Conservation (phyloP, 2,888 invertebrate species). For the Morpho achilles region DNA sequence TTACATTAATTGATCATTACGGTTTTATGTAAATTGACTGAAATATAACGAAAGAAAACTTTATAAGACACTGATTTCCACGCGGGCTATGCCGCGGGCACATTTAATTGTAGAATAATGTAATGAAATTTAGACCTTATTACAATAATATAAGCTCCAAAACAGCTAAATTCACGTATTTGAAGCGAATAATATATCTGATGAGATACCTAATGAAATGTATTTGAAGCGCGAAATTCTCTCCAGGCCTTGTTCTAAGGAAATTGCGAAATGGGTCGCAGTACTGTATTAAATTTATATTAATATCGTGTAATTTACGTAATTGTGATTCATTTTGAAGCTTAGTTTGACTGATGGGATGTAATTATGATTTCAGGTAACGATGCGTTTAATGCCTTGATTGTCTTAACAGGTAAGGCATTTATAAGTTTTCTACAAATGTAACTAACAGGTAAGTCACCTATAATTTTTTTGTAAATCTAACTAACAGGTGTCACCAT, state of each 20-base stretch:
- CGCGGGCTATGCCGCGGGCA: too few relatives aligned
- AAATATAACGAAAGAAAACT: too few relatives aligned
- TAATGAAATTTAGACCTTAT: too few relatives aligned
- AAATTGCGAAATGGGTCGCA: constrained; percentile 35
- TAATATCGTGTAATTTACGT: constrained; percentile 30
- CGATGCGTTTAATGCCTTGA: not conserved
- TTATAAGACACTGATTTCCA: too few relatives aligned
- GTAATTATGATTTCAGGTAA: not conserved
- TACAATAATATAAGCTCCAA: too few relatives aligned
- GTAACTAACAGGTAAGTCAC: not conserved
- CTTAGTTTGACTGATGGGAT: constrained; percentile 15
- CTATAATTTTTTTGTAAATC: not conserved
- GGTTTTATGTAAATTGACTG: too few relatives aligned
- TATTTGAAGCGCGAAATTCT: constrained; percentile 32
- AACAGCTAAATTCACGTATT: too few relatives aligned
- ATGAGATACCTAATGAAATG: constrained; percentile 29
- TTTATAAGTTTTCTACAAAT: not conserved
- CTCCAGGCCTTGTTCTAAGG: constrained; percentile 28
- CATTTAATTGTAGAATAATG: too few relatives aligned
- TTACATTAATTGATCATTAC: too few relatives aligned
- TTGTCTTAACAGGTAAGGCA: not conserved
- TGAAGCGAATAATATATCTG: not conserved
- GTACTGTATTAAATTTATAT: constrained; percentile 36
- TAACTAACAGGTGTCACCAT: too few relatives aligned
- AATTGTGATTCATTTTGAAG: constrained; percentile 26